Conservation (phyloP, 2,113 vertebrate species). For the Callospermophilus lateralis region DNA sequence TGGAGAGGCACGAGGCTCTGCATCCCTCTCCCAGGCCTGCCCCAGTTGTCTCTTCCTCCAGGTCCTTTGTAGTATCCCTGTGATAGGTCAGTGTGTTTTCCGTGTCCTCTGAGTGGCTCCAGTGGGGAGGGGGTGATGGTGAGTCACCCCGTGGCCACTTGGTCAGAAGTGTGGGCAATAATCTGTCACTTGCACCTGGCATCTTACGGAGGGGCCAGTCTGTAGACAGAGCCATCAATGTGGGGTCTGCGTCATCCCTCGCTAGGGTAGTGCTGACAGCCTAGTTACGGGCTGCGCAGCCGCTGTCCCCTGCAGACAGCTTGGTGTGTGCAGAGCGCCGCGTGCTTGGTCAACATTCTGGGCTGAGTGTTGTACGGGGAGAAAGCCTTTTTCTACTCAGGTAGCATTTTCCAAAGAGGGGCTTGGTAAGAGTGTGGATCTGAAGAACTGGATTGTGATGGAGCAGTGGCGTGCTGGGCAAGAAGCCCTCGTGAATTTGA, state of each 20-base stretch:
- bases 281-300: accelerated
- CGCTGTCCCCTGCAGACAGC: neutral
- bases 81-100: neutral
- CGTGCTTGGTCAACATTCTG: accelerated
- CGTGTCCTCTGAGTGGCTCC: neutral
- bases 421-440: neutral
- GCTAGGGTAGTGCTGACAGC: neutral
- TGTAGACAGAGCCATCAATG: no score
- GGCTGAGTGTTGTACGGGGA: neutral
- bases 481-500: neutral
- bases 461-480: neutral
- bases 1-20: neutral
- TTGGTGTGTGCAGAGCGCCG: no score
- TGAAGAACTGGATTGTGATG: neutral
- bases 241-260: neutral
- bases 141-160: neutral
- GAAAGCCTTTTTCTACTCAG: neutral
- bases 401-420: conserved; percentile 29
- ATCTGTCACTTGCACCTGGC: neutral
- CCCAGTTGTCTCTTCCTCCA: accelerated
- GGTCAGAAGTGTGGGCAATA: neutral
- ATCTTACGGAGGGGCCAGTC: no score
- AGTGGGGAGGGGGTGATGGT: neutral
- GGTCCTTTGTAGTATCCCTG: neutral
- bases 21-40: accelerated